These are phyloP conservation scores for Agrotis puta DNA, from an alignment of 2,888 invertebrate species.

Conservation along the genomic window DNA sequence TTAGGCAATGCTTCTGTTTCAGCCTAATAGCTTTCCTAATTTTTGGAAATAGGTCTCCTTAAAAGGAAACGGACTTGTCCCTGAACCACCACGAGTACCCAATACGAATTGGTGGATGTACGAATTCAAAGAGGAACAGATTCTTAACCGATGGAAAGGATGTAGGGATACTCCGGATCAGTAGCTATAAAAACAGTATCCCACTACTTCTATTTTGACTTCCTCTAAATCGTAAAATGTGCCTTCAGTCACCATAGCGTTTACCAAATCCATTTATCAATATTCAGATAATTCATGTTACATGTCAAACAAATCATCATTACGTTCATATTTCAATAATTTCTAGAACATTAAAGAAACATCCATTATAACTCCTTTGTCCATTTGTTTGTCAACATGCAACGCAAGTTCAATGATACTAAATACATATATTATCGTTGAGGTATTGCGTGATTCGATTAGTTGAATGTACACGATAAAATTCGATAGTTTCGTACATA, in stretches of 20 bases:
- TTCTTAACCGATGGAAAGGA: too few relatives aligned
- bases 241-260: background rate
- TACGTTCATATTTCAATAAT: constrained; percentile 31
- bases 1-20: background rate
- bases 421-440: constrained; percentile 38
- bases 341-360: constrained; percentile 25
- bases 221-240: background rate
- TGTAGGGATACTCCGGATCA: too few relatives aligned
- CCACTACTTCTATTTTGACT: background rate
- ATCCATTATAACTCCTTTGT: constrained; percentile 5
- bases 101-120: too few relatives aligned
- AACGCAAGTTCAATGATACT: constrained; percentile 54
- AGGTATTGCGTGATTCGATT: constrained; percentile 50
- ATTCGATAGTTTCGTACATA: constrained; percentile 36
- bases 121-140: too few relatives aligned
- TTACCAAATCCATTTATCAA: constrained; percentile 21
- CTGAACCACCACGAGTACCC: background rate
- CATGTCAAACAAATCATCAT: constrained; percentile 7
- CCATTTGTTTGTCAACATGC: constrained; percentile 56
- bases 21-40: background rate
- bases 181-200: too few relatives aligned
- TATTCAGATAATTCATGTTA: constrained; percentile 18
- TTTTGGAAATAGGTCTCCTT: background rate
- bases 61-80: too few relatives aligned
- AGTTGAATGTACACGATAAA: constrained; percentile 3